Conservation (phyloP, 35 echinoderm and acorn worm species). For the Chiridota heheva region DNA sequence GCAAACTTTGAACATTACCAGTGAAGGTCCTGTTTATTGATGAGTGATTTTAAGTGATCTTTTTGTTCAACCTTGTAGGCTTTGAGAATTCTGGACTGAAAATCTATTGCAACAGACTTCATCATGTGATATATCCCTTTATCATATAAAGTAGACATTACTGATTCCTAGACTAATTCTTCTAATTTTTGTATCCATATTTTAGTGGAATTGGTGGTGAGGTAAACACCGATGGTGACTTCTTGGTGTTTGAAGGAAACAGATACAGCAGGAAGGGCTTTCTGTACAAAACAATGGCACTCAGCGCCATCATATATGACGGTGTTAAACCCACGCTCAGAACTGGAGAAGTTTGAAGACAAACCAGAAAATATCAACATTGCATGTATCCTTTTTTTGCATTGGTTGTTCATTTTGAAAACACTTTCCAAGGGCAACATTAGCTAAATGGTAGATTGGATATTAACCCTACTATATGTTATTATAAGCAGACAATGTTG, state of each 20-base stretch:
- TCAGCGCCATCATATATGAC: constrained; percentile 90
- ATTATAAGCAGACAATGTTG: no score
- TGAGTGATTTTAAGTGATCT: no score
- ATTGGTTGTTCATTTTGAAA: not conserved
- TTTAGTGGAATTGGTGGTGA: constrained; percentile 81
- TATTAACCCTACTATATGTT: no score
- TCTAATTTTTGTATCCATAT: constrained; percentile 4
- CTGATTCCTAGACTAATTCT: constrained; percentile 3
- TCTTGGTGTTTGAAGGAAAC: constrained; percentile 90
- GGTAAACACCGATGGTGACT: constrained; percentile 93
- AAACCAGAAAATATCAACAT: constrained; percentile 92
- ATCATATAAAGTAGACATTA: not conserved
- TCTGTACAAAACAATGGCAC: constrained; percentile 89
- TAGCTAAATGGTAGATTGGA: no score
- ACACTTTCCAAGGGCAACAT: no score
- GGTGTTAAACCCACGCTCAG: constrained; percentile 93
- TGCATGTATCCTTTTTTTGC: constrained; percentile 84
- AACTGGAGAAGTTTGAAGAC: constrained; percentile 93
- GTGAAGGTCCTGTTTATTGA: no score
- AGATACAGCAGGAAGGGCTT: constrained; percentile 93
- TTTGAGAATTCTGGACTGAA: no score
- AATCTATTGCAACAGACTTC: no score
- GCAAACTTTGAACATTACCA: no score
- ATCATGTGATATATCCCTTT: not conserved
- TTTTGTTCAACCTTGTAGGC: no score